Conservation (phyloP, 2,113 vertebrate species). For the Dipodomys merriami region DNA sequence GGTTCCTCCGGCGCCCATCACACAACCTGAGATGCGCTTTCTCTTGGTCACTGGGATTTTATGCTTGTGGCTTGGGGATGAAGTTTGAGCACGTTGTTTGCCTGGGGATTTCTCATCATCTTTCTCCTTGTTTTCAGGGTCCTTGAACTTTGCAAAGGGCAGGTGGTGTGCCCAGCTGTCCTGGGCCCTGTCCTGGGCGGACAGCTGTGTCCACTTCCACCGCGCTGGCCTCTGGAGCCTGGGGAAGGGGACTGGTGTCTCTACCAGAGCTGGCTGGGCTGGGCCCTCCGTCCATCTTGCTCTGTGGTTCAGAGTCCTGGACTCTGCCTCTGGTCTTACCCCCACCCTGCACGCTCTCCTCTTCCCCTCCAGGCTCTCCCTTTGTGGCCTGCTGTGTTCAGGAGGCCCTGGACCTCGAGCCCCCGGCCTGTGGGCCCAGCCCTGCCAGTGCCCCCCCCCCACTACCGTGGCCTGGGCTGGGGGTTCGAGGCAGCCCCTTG, state of each 20-base stretch:
- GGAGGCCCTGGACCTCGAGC: not conserved
- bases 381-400: not conserved
- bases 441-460: too few relatives aligned
- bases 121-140: not conserved
- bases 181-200: too few relatives aligned
- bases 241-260: not conserved
- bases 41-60: not conserved
- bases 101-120: not conserved
- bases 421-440: too few relatives aligned
- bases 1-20: too few relatives aligned
- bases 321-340: not conserved
- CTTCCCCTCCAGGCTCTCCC: too few relatives aligned
- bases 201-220: too few relatives aligned
- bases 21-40: not conserved
- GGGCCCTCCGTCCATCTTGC: too few relatives aligned
- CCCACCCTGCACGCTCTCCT: accelerated
- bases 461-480: too few relatives aligned
- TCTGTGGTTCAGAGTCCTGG: not conserved
- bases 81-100: not conserved
- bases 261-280: too few relatives aligned
- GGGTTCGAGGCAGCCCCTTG: too few relatives aligned
- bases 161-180: not conserved
- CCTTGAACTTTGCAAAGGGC: not conserved
- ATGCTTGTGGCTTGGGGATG: accelerated
- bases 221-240: not conserved